phyloP scores from a whole-genome alignment of 2,113 vertebrate species.

The Phaetusa simplex region DNA sequence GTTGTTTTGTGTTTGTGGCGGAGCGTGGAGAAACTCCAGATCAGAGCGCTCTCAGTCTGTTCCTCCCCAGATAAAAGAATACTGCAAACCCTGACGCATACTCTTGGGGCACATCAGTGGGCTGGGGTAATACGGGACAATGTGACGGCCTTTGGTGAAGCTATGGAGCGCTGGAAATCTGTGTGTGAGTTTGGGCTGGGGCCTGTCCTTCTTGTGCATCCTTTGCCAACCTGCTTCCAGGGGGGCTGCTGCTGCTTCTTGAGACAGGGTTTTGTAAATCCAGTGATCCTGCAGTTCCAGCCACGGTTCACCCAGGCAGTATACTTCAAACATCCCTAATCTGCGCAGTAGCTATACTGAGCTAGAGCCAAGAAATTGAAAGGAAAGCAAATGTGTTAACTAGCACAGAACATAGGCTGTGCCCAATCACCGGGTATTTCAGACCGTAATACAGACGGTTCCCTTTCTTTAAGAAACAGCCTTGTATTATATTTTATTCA shows the following conservation, averaged over 20 bases:
- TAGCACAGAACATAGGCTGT: neutral
- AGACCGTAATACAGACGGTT: constrained; percentile 4
- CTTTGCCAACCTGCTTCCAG: neutral
- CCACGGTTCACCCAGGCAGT: neutral
- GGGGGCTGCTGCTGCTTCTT: neutral
- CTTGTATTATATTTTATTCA: constrained; percentile 61
- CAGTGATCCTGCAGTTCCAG: neutral
- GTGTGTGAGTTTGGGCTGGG: fast-evolving
- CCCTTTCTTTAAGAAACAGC: constrained; percentile 57
- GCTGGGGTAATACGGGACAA: neutral
- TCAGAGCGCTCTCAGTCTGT: neutral
- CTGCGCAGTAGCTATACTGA: neutral
- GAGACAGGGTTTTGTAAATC: neutral
- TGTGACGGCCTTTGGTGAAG: fast-evolving
- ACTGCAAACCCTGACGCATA: fast-evolving
- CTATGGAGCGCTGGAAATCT: neutral
- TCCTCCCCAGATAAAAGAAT: neutral
- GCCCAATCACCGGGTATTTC: neutral
- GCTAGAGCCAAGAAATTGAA: neutral
- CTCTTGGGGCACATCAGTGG: neutral
- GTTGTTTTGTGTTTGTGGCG: neutral
- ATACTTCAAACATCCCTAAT: neutral
- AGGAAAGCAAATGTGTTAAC: neutral
- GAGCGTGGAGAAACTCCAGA: fast-evolving
- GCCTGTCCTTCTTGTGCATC: neutral